Conservation (phyloP, 1,140 invertebrate species). For the Lucilia sericata region DNA sequence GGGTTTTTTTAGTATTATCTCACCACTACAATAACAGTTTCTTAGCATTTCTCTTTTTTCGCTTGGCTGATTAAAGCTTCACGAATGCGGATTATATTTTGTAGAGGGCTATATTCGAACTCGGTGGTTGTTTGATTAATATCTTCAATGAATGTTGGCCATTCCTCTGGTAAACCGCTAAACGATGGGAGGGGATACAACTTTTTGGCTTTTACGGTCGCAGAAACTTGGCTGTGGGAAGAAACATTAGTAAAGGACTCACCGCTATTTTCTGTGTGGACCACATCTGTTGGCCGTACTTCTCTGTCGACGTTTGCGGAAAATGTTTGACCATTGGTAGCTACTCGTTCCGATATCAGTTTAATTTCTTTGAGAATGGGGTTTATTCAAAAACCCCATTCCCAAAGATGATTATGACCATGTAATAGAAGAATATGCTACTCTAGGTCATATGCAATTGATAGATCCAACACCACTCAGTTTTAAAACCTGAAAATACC, state of each 20-base stretch:
- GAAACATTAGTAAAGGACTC: background rate
- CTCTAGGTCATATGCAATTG: background rate
- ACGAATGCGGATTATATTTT: no score
- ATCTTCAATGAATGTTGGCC: conserved; percentile 2
- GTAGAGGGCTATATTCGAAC: no score
- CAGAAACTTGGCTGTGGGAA: background rate
- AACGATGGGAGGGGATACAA: conserved; percentile 23
- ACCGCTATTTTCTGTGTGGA: background rate
- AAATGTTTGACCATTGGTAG: background rate
- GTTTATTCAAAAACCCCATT: no score
- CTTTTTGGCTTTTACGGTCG: background rate
- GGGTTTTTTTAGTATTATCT: no score
- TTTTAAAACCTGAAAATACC: background rate
- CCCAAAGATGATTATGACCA: background rate
- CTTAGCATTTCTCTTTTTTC: no score
- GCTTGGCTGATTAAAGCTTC: no score
- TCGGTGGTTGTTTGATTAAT: no score
- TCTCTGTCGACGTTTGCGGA: background rate
- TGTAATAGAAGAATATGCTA: background rate
- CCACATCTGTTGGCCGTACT: background rate
- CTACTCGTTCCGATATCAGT: background rate
- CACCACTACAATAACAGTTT: no score
- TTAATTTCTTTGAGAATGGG: conserved; percentile 28
- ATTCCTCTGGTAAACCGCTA: conserved; percentile 13
- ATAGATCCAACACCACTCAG: background rate